These are phyloP conservation scores for Hydrozoanthus tunicans DNA, from an alignment of 64 coral and sea anemone species.

Conservation along the genomic window DNA sequence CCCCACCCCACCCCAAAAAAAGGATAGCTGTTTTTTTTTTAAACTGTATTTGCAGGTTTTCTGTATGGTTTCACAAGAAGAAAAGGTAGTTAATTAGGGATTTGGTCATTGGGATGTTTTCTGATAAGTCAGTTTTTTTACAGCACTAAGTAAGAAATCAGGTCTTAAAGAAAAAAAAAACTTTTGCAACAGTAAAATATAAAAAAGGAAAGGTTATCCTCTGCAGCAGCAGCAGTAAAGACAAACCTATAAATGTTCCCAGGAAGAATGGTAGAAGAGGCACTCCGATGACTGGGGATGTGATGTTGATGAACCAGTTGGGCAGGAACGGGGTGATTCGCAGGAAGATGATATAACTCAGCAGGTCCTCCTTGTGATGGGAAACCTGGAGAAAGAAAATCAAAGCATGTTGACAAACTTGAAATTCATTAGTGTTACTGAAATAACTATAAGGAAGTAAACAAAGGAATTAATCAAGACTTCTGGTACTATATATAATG, in stretches of 20 bases:
- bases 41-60: neutral
- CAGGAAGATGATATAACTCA: conserved; percentile 96
- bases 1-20: too few species aligned
- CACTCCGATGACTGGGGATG: conserved; percentile 92
- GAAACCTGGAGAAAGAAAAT: conserved; percentile 66
- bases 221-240: neutral
- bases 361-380: conserved; percentile 89
- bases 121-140: too few species aligned
- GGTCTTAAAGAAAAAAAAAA: too few species aligned
- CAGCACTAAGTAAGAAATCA: too few species aligned
- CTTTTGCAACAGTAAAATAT: neutral
- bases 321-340: conserved; percentile 98
- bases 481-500: too few species aligned
- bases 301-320: conserved; percentile 98
- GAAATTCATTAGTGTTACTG: neutral
- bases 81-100: too few species aligned
- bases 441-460: neutral
- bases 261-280: conserved; percentile 88
- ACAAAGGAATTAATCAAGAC: too few species aligned
- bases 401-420: neutral
- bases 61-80: too few species aligned
- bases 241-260: conserved; percentile 91
- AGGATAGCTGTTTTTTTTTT: too few species aligned
- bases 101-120: too few species aligned
- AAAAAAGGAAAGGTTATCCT: too few species aligned